phyloP scores from a whole-genome alignment of 2,888 invertebrate genomes.

The Morpho achilles region DNA sequence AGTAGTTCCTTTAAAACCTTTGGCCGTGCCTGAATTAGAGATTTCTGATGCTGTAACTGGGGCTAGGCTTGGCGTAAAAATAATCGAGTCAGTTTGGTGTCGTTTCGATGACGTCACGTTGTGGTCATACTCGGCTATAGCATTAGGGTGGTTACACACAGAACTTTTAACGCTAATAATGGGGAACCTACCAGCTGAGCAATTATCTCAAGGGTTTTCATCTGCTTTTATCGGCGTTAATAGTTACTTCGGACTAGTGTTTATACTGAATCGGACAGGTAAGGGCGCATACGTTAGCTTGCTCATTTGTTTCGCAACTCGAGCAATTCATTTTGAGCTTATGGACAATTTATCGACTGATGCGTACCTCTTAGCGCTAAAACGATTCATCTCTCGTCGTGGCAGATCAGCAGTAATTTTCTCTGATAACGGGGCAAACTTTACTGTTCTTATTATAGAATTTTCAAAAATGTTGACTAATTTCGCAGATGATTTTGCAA shows the following conservation, averaged over 20 bases:
- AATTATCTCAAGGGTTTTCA: no score
- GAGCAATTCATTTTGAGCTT: no score
- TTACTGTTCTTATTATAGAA: not conserved
- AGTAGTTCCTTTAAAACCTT: no score
- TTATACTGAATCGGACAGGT: no score
- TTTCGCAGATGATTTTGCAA: not conserved
- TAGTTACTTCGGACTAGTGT: no score
- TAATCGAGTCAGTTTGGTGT: constrained; percentile 11
- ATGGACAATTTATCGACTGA: no score
- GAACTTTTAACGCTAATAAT: not conserved
- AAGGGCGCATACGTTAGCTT: no score
- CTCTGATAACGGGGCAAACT: constrained; percentile 4
- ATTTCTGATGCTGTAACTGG: constrained; percentile 5
- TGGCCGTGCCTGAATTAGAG: not conserved
- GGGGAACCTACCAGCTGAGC: no score
- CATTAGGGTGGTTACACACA: constrained; percentile 4
- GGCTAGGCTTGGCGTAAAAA: constrained; percentile 15
- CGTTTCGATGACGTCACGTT: constrained; percentile 15
- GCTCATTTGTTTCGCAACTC: no score
- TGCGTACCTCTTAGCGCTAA: constrained; percentile 3
- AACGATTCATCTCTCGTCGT: constrained; percentile 7
- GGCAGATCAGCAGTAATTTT: constrained; percentile 1
- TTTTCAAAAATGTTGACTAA: no score
- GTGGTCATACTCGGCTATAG: constrained; percentile 14
- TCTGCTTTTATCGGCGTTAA: no score